A percentile compares a stretch with the other conserved stretches of the same genome.
Evolutionary conservation across 2,888 invertebrate species (phyloP).

Genomic region (Drosophila quinaria): DNA sequence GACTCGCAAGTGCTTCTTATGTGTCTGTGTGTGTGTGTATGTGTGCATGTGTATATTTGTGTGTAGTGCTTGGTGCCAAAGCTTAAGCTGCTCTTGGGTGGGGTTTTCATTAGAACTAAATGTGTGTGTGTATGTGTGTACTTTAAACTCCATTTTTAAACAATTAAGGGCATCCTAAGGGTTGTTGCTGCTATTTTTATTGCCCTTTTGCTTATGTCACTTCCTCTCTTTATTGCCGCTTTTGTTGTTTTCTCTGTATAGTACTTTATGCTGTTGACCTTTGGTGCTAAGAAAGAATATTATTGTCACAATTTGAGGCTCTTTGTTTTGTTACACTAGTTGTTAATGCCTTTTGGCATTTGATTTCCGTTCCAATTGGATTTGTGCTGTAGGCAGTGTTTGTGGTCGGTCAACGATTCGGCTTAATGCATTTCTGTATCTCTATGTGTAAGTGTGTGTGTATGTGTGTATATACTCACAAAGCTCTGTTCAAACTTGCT

Average conservation of each 20-base stretch:
- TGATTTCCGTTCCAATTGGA: conserved; percentile 70
- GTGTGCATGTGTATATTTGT: conserved; percentile 21
- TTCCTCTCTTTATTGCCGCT: conserved; percentile 45
- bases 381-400: conserved; percentile 40
- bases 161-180: conserved; percentile 67
- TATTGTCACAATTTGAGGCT: conserved; percentile 43
- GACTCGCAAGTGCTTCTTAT: conserved; percentile 67
- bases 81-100: conserved; percentile 55
- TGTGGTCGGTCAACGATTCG: conserved; percentile 71
- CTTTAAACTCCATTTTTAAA: conserved; percentile 71
- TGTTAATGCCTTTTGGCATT: conserved; percentile 43
- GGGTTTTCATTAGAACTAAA: conserved; percentile 42
- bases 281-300: conserved; percentile 36
- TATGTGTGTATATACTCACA: conserved; percentile 35
- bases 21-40: conserved; percentile 16
- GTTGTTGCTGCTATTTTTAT: conserved; percentile 55
- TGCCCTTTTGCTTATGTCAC: conserved; percentile 47
- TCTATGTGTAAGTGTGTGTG: conserved; percentile 19
- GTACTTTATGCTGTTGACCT: conserved; percentile 55
- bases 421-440: conserved; percentile 49
- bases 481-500: conserved; percentile 35
- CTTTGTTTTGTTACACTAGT: conserved; percentile 23
- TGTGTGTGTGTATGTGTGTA: conserved; percentile 24
- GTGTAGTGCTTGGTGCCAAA: conserved; percentile 46
- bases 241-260: conserved; percentile 27